A percentile compares a stretch with the other conserved stretches of the same genome.
phyloP scores from a whole-genome alignment of 2,888 invertebrate genomes.

The Plagodis pulveraria region DNA sequence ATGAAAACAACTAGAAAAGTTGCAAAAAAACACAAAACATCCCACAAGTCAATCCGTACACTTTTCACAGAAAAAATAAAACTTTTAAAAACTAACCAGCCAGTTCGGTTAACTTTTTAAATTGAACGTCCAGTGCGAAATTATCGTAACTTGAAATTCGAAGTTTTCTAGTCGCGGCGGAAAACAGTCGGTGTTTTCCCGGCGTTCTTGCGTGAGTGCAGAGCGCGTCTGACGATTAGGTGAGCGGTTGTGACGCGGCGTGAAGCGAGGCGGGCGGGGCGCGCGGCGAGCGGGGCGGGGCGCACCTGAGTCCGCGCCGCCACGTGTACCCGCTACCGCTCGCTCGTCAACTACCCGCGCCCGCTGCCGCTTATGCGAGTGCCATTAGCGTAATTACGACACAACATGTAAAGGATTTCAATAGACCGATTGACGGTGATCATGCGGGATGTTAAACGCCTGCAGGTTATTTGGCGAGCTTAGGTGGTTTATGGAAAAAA shows the following conservation, averaged over 20 bases:
- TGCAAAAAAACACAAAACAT: constrained; percentile 73
- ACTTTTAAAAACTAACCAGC: constrained; percentile 26
- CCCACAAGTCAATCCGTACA: constrained; percentile 65
- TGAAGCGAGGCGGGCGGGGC: constrained; percentile 63
- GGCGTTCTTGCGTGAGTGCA: constrained; percentile 82
- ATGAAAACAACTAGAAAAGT: constrained; percentile 56
- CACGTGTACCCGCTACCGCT: constrained; percentile 62
- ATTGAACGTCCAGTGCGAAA: constrained; percentile 7
- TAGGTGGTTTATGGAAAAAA: constrained; percentile 2
- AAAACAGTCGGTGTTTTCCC: constrained; percentile 81
- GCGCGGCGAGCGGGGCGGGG: constrained; percentile 70
- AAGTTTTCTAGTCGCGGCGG: constrained; percentile 77
- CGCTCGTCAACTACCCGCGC: constrained; percentile 48
- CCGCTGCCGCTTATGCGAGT: constrained; percentile 50
- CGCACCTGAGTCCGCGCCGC: constrained; percentile 75
- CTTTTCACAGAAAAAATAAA: constrained; percentile 40
- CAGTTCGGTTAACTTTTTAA: constrained; percentile 28
- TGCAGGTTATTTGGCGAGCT: constrained; percentile 45
- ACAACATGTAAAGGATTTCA: constrained; percentile 64
- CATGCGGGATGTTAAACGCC: constrained; percentile 52
- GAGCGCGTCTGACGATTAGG: constrained; percentile 76
- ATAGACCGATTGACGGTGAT: constrained; percentile 70
- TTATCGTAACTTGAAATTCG: constrained; percentile 46
- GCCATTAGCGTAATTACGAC: constrained; percentile 65
- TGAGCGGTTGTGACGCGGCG: constrained; percentile 69